Percentiles rank a stretch among this genome's conserved stretches.
phyloP scores from a whole-genome alignment of 2,113 vertebrate species.

The Mustelus asterias region DNA sequence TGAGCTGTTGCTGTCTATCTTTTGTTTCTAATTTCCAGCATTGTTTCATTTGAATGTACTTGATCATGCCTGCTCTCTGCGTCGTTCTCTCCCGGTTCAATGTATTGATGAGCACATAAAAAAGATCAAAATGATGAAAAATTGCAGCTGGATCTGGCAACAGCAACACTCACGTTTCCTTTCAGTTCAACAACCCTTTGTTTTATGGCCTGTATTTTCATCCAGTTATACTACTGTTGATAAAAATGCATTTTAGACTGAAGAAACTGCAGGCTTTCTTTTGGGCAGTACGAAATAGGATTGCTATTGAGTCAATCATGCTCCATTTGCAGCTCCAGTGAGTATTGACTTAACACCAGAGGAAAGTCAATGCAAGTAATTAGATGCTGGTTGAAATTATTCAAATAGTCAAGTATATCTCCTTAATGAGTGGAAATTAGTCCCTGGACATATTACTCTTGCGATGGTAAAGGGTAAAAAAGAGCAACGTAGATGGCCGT shows the following conservation, averaged over 20 bases:
- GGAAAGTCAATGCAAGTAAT: constrained; percentile 29
- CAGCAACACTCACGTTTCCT: neutral
- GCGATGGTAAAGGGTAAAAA: neutral
- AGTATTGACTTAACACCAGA: constrained; percentile 3
- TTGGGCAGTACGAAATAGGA: neutral
- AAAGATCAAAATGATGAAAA: neutral
- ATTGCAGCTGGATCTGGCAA: neutral
- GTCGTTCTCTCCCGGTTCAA: neutral
- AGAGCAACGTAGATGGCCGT: neutral
- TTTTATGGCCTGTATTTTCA: neutral
- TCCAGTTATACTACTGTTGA: neutral
- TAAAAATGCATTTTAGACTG: neutral
- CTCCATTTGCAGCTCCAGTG: constrained; percentile 24
- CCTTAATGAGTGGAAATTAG: constrained; percentile 20
- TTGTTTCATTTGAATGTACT: too few species aligned
- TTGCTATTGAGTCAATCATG: neutral
- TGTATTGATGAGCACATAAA: neutral
- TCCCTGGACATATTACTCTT: neutral
- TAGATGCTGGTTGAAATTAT: constrained; percentile 2
- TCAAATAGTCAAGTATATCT: neutral
- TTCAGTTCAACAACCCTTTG: neutral
- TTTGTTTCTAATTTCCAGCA: neutral
- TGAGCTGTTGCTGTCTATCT: neutral
- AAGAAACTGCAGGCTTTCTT: neutral
- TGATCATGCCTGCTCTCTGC: neutral